Evolutionary conservation across 2,888 invertebrate species (phyloP).

Genomic region (Geophilus truncorum): DNA sequence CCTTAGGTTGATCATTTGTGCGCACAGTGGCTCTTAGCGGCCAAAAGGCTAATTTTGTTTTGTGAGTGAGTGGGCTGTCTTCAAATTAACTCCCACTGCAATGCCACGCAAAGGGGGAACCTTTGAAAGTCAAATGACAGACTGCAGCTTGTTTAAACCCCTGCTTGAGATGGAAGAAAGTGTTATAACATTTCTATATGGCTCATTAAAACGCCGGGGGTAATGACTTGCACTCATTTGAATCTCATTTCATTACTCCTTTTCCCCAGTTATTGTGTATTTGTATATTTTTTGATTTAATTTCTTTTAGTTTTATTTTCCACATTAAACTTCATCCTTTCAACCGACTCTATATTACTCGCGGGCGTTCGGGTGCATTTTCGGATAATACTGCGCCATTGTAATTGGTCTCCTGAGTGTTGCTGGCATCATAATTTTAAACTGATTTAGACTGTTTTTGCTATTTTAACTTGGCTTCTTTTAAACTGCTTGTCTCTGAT

Average conservation of each 20-base stretch:
- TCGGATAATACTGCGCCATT: not conserved
- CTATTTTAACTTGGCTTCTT: not conserved
- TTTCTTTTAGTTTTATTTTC: not conserved
- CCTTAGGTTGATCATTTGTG: constrained; percentile 14
- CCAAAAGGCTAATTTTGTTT: constrained; percentile 16
- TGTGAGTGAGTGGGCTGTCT: constrained; percentile 10
- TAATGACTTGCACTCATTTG: not conserved
- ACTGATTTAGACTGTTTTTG: not conserved
- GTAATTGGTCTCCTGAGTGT: not conserved
- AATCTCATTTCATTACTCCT: not conserved
- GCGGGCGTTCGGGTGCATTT: not conserved
- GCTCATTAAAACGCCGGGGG: not conserved
- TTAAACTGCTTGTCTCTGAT: not conserved
- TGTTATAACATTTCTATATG: not conserved
- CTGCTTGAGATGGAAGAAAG: not conserved
- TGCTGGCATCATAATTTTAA: not conserved
- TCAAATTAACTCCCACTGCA: constrained; percentile 2
- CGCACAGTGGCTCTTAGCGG: not conserved
- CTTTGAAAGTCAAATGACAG: not conserved
- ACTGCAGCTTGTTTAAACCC: not conserved
- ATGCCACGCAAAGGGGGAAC: not conserved
- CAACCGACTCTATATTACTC: not conserved
- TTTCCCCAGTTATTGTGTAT: not conserved
- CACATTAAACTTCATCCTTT: not conserved
- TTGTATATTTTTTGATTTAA: not conserved